Percentiles rank a stretch among this genome's conserved stretches.
phyloP scores from a whole-genome alignment of 2,113 vertebrate genomes.

The Syrrhaptes paradoxus region DNA sequence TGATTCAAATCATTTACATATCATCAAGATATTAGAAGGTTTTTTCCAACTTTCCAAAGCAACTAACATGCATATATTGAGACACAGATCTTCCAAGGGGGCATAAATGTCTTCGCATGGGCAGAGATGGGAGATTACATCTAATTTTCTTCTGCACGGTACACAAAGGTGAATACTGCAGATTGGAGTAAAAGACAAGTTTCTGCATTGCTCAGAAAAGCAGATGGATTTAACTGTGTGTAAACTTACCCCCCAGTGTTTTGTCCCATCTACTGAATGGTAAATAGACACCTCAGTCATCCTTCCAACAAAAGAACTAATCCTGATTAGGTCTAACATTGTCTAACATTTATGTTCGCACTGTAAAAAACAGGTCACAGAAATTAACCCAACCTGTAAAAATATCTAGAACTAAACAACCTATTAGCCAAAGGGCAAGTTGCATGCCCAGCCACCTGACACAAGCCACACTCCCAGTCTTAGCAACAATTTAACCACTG shows the following conservation, averaged over 20 bases:
- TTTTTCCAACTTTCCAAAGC: not conserved
- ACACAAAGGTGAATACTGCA: not conserved
- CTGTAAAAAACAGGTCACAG: constrained; percentile 6
- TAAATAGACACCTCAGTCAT: not conserved
- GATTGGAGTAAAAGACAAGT: not conserved
- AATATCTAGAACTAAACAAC: not conserved
- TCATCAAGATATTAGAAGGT: not conserved
- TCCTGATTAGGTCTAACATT: constrained; percentile 1
- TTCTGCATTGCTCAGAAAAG: not conserved
- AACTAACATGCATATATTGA: not conserved
- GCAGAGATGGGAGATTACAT: not conserved
- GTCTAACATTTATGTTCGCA: not conserved
- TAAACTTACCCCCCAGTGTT: not conserved
- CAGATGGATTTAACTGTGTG: not conserved
- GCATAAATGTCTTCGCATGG: not conserved
- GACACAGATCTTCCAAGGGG: not conserved
- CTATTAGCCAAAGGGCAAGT: not conserved
- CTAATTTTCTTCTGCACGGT: not conserved
- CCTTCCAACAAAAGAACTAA: not conserved
- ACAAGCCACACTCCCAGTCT: not conserved
- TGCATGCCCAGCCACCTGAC: constrained; percentile 11
- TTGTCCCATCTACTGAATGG: not conserved
- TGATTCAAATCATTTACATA: not conserved
- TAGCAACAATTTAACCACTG: not conserved
- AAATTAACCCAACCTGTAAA: constrained; percentile 34